Base-by-base conservation (phyloP, 2,888 invertebrate genomes). In the Yponomeuta sedellus region DNA sequence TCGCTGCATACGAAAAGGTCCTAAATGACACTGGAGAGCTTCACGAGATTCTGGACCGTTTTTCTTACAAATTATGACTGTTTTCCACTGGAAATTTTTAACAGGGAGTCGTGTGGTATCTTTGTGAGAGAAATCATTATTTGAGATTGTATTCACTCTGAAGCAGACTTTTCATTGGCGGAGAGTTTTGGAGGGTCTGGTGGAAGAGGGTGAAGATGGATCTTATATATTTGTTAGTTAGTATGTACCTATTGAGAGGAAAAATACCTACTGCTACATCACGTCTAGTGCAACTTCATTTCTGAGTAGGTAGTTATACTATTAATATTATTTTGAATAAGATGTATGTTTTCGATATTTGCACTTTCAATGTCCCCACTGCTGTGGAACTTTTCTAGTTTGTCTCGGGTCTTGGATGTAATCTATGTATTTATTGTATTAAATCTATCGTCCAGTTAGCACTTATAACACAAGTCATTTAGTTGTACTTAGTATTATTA, bases 81-180 rank as follows among this genome's bases (percentile, higher is more conserved):
- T 66, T 75, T 73, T 82, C 4, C 71, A 63, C 72, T 81, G 75
- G n/a, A 40, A 19, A 39, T 8, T 16, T 28, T 34, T 68, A 68
- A 77, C 39, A 82, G 78, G 83, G 85, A 82, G 81, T 78, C 78
- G 70, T 73, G 77, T 78, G 75, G 79, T 86, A 87, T 88, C 83
- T 85, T 80, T 77, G 75, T 73, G 74, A 77, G 78, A 81, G 81
- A 80, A 83, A 77, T 72, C 77, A 82, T 77, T 77, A 80, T 80
- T 79, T 74, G 78, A 83, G 83, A 86, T 80, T 79, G 74, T 78
- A 78, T 52, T 52, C 44, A 52, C 0, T 52, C 12, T 52, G 58
- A 40, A 65, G 44, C 19, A 56, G n/a, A 28, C 40, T 63, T 67
- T 40, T 66, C 66, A 68, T 76, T 68, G 71, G 69, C 68, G 68